Evolutionary conservation across 2,888 invertebrate species (phyloP).

Genomic region (Callyntrura guangdongensis): DNA sequence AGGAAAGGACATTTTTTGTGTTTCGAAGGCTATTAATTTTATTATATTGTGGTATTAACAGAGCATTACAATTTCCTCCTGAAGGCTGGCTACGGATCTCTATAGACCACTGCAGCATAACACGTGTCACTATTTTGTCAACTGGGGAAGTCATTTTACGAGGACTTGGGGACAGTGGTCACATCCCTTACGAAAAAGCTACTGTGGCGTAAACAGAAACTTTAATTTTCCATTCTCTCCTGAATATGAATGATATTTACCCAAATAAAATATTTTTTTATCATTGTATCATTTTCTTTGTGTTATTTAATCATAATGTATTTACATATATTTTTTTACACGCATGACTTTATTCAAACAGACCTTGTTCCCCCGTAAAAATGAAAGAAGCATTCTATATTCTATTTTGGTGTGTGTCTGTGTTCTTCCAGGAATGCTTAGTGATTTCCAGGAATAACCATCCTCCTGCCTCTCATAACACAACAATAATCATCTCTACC

Average conservation of each 20-base stretch:
- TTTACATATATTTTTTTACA: not conserved
- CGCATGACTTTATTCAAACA: too few species aligned
- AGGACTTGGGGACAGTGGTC: conserved; percentile 95
- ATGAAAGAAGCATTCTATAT: not conserved
- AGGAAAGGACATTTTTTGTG: not conserved
- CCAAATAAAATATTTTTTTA: too few species aligned
- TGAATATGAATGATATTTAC: too few species aligned
- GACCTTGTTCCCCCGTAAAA: not conserved
- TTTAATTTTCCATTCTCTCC: conserved; percentile 10
- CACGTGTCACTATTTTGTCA: conserved; percentile 95
- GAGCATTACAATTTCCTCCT: conserved; percentile 98
- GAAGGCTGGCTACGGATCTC: conserved; percentile 98
- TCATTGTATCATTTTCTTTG: not conserved
- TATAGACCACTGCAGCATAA: conserved; percentile 96
- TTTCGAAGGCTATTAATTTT: not conserved
- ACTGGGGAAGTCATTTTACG: conserved; percentile 94
- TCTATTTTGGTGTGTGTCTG: not conserved
- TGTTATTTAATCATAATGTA: not conserved
- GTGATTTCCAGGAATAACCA: not conserved
- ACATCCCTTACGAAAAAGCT: conserved; percentile 90
- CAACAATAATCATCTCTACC: too few species aligned
- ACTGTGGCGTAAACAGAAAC: conserved; percentile 37
- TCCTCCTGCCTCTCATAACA: not conserved
- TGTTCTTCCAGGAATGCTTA: conserved; percentile 3
- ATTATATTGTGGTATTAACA: conserved; percentile 86